Evolutionary conservation across 2,888 invertebrate species (phyloP).

Genomic region (Andrena dorsata): DNA sequence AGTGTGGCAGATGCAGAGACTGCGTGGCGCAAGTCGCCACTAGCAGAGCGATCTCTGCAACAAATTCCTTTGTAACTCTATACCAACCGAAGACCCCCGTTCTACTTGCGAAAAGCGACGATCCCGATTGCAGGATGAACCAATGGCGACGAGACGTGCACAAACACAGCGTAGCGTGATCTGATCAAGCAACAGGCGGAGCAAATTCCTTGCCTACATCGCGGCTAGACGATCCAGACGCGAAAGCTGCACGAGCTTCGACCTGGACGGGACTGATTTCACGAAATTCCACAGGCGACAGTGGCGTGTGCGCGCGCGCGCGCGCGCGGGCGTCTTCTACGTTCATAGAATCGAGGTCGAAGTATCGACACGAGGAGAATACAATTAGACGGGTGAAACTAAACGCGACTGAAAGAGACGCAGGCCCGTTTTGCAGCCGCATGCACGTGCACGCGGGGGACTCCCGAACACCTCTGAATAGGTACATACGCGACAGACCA

Average conservation of each 20-base stretch:
- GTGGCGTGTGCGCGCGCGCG: not conserved
- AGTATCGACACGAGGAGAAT: conserved; percentile 49
- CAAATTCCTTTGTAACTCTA: too few species aligned
- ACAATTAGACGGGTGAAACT: conserved; percentile 48
- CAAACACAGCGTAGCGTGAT: not conserved
- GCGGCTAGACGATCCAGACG: not conserved
- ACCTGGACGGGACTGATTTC: conserved; percentile 26
- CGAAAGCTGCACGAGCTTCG: not conserved
- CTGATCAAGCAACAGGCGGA: conserved; percentile 58
- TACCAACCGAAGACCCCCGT: not conserved
- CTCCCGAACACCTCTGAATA: not conserved
- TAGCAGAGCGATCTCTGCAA: not conserved
- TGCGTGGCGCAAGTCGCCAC: not conserved
- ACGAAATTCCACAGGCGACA: conserved; percentile 33
- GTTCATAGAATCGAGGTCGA: conserved; percentile 49
- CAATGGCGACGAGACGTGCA: not conserved
- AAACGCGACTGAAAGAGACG: not conserved
- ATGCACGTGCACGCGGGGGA: not conserved
- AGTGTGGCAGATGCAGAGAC: too few species aligned
- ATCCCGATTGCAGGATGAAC: not conserved
- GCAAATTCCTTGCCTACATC: conserved; percentile 5
- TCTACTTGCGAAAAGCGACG: not conserved
- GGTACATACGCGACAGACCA: not conserved
- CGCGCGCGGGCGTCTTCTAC: conserved; percentile 21
- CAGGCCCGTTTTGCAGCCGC: not conserved